These are phyloP conservation scores for Machimus atricapillus DNA, from an alignment of 2,888 invertebrate genomes.

Conservation along the genomic window DNA sequence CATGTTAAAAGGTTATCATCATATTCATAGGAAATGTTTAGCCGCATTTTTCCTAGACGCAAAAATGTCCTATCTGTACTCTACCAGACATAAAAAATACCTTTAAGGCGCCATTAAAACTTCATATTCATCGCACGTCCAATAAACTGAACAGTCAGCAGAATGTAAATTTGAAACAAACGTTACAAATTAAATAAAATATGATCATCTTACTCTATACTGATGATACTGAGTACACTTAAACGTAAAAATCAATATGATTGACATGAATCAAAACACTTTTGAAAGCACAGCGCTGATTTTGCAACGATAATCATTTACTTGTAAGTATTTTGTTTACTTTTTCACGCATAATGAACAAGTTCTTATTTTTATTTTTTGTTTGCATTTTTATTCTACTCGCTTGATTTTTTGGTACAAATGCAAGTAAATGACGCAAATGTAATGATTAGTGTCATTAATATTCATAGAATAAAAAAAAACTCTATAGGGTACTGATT, in stretches of 20 bases:
- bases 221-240: not conserved
- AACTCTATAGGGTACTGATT: not conserved
- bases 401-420: not conserved
- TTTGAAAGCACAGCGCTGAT: not conserved
- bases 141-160: not conserved
- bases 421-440: conserved; percentile 2
- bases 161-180: not conserved
- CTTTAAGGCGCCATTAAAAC: not conserved
- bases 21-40: not conserved
- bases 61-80: not conserved
- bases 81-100: not conserved
- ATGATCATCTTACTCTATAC: not conserved
- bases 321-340: not conserved
- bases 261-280: not conserved
- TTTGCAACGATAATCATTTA: not conserved
- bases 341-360: not conserved
- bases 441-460: conserved; percentile 15
- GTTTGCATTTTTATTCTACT: not conserved
- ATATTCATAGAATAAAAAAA: not conserved
- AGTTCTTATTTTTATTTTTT: not conserved
- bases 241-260: not conserved
- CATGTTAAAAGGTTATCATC: not conserved
- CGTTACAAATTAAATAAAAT: not conserved
- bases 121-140: not conserved
- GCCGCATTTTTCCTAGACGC: not conserved